These are phyloP conservation scores for Limnephilus auricula DNA, from an alignment of 2,888 invertebrate species.

Conservation along the genomic window DNA sequence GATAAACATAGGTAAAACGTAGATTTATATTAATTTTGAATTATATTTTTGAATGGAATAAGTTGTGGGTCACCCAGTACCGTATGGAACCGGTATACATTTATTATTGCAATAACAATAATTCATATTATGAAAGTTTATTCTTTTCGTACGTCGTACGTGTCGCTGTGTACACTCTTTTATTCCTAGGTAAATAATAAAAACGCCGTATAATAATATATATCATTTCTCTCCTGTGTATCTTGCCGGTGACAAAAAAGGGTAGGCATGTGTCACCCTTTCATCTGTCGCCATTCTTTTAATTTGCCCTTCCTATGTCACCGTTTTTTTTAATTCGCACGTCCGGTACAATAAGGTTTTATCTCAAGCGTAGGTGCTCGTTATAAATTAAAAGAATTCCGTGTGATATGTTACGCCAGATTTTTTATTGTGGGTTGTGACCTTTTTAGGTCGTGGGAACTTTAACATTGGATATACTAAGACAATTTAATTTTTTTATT, in stretches of 20 bases:
- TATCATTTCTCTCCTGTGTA: constrained; percentile 61
- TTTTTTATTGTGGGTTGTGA: background rate
- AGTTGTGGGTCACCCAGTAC: constrained; percentile 6
- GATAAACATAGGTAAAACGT: too few relatives aligned
- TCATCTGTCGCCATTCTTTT: constrained; percentile 55
- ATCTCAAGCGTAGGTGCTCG: constrained; percentile 50
- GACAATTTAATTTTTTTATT: background rate
- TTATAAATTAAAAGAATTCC: constrained; percentile 27
- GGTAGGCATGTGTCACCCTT: constrained; percentile 64
- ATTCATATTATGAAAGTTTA: constrained; percentile 65
- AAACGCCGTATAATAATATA: constrained; percentile 56
- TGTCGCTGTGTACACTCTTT: constrained; percentile 62
- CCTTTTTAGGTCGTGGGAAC: background rate
- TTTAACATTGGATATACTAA: background rate
- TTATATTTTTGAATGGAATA: background rate
- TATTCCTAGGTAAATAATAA: constrained; percentile 66
- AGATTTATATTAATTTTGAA: too few relatives aligned
- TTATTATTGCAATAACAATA: constrained; percentile 66
- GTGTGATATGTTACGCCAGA: constrained; percentile 13
- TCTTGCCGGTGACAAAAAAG: constrained; percentile 62
- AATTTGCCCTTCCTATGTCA: constrained; percentile 56
- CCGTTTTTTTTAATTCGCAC: constrained; percentile 55
- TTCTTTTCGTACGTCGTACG: constrained; percentile 63
- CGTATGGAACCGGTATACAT: constrained; percentile 57
- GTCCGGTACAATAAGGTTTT: constrained; percentile 54